Evolutionary conservation across 1,140 invertebrate species (phyloP).

Genomic region (Idris sp.): DNA sequence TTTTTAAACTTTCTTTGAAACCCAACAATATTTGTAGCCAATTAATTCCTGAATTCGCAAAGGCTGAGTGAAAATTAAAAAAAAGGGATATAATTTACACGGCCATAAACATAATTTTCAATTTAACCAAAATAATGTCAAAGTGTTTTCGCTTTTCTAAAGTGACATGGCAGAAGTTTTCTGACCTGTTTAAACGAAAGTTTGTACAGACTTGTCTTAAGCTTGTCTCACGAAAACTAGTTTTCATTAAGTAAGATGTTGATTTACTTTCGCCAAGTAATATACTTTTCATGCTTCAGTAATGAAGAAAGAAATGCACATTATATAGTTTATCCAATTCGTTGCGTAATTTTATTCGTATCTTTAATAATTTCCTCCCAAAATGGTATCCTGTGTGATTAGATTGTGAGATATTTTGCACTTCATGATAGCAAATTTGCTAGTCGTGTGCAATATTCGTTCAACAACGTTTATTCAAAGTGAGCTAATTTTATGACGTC

Average conservation of each 20-base stretch:
- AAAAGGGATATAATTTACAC: conserved; percentile 1
- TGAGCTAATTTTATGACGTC: conserved; percentile 15
- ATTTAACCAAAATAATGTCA: conserved; percentile 26
- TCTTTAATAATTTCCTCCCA: conserved; percentile 35
- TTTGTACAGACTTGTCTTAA: conserved; percentile 47
- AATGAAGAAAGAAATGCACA: conserved; percentile 58
- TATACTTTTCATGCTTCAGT: conserved; percentile 63
- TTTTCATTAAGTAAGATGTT: conserved; percentile 61
- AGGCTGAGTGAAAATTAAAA: too few relatives aligned
- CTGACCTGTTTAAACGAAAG: conserved; percentile 58
- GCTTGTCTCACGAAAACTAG: conserved; percentile 59
- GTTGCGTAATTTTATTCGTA: conserved; percentile 42
- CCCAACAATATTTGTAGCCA: too few relatives aligned
- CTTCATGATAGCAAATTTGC: background rate
- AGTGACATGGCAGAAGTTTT: conserved; percentile 46
- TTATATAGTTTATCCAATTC: conserved; percentile 45
- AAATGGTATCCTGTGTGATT: conserved; percentile 19
- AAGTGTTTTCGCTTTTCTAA: conserved; percentile 46
- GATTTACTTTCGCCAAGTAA: conserved; percentile 63
- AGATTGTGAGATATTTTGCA: conserved; percentile 7
- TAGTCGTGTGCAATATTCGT: background rate
- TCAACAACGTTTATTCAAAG: conserved; percentile 8
- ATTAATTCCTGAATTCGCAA: too few relatives aligned
- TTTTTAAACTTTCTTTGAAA: too few relatives aligned
- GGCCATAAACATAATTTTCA: background rate